Evolutionary conservation across 2,113 vertebrate species (phyloP).

Genomic region (Nycticryphes semicollaris): DNA sequence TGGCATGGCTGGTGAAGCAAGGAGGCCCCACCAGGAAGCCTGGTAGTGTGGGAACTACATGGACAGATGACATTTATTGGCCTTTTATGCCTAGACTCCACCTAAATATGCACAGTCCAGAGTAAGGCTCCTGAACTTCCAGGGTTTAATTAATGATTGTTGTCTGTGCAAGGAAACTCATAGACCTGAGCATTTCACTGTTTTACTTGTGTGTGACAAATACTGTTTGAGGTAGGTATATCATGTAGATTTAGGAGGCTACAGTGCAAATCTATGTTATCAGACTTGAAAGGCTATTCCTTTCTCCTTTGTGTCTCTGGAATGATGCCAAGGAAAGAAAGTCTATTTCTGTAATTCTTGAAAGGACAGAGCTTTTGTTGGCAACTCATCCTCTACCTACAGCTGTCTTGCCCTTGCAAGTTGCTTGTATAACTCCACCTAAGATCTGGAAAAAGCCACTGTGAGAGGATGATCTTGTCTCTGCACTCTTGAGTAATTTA

Average conservation of each 20-base stretch:
- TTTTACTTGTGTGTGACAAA: neutral
- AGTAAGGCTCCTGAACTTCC: neutral
- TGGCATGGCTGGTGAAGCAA: neutral
- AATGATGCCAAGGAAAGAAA: neutral
- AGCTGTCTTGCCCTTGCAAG: neutral
- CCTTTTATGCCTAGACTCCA: neutral
- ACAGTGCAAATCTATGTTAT: neutral
- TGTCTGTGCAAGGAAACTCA: neutral
- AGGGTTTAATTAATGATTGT: neutral
- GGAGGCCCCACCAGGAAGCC: neutral
- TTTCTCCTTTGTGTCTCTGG: neutral
- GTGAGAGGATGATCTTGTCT: neutral
- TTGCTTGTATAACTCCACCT: neutral
- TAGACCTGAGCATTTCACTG: neutral
- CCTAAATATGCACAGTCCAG: neutral
- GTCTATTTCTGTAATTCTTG: neutral
- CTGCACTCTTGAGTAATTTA: neutral
- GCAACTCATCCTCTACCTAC: neutral
- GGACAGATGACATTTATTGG: neutral
- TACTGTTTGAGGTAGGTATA: neutral
- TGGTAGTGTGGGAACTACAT: fast-evolving
- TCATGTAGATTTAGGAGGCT: neutral
- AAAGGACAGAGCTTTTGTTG: neutral
- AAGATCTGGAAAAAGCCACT: neutral
- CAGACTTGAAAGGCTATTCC: neutral